Base-by-base conservation (phyloP, 1,140 invertebrate species). In the Calephelis nemesis region DNA sequence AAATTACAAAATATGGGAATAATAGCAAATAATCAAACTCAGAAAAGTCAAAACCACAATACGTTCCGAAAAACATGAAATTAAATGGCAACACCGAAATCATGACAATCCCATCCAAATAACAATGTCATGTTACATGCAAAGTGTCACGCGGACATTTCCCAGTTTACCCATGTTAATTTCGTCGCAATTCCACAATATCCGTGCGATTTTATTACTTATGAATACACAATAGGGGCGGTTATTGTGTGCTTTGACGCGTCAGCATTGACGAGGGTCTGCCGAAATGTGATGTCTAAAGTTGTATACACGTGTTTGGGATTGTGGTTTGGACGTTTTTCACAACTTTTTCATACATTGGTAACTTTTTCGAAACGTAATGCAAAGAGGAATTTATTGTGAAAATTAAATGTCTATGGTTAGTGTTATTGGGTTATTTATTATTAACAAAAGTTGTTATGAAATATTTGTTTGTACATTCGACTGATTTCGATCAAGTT, bases 121-220 rank as follows among this genome's bases (percentile, higher is more conserved):
- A 62, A 64, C 68, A 67, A 50, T 58, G 67, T 68, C 71, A 65
- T 65, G 50, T 67, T 62, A 63, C 71, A 13, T 67, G 68, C 64
- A 72, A 69, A 69, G 45, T 69, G 71, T 69, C 68, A 70, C 49
- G 5, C 30, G 52, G 52, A 58, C 52, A 39, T 58, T 58, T 58
- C 30, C 30, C 4, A 58, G 52, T 39, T 58, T 58, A 58, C 52
- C 52, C 52, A 15, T 58, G 52, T 58, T 58, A 58, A 58, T 39
- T 39, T 6, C 52, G 52, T 12, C 52, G 52, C 52, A 11, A 39
- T 58, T 42, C 42, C 5, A 39, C 13, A 54, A 54, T 54, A 54
- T 54, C 13, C 50, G 50, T 19, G 15, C 9, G 50, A 54, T 54
- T 54, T 39, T 39, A 58, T 58, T 58, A 39, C 52, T 30, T 39